Evolutionary conservation across 2,888 invertebrate species (phyloP), one percentile per base, ranked within the genome.

Genomic region (Platycnemis pennipes): DNA sequence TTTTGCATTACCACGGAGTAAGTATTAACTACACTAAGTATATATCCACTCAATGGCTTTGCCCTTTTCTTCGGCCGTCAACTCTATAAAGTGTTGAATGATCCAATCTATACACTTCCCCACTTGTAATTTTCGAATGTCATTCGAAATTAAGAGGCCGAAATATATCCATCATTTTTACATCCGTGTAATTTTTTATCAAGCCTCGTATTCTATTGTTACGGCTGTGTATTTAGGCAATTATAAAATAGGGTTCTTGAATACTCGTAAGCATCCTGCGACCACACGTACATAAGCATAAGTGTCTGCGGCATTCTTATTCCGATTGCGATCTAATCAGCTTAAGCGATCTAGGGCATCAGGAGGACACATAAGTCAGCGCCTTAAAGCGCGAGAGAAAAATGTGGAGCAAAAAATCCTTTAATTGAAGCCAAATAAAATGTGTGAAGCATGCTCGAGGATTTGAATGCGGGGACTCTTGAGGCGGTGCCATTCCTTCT

Each of bases 361-460:
- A 42, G 37, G 42, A n/a, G 53, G 42, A 89, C 86, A 56, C 89
- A 37, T 53, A 37, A 89, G 53, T 37, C 53, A 22, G 53, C 37
- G 31, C 37, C 56, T 89, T 53, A 26, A 53, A 53, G 37, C 31
- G 56, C 89, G 42, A 37, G 42, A 37, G 53, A 49, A 89, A 89
- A 89, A 37, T 31, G 89, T 1, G 53, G 13, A 63, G 63, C 2
- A 8, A 89, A 53, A 89, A 89, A 89, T 89, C 89, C 89, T 89
- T 89, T 56, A 89, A 89, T 89, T 89, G 89, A 89, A 89, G 89
- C 89, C 89, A 89, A 89, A 89, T 89, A 89, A 89, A 89, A 89
- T 53, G 37, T 89, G 53, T 56, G 56, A 89, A 53, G 53, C 53
- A 89, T 89, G 31, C 56, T 37, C 19, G n/a, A 37, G 89, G 56